These are phyloP conservation scores for Nesidiocoris tenuis DNA, from an alignment of 2,888 invertebrate species.

Conservation along the genomic window DNA sequence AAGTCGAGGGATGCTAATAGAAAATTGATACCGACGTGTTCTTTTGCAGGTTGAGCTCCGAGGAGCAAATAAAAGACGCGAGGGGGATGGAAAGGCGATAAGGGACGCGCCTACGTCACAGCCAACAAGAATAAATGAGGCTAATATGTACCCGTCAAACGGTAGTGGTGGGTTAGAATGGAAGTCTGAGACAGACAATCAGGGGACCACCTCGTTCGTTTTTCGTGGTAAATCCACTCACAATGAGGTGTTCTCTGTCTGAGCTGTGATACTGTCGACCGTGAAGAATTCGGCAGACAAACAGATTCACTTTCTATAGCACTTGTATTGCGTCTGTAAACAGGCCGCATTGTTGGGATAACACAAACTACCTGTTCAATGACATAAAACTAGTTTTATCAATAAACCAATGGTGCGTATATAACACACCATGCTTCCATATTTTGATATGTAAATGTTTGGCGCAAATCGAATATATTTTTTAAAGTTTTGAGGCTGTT, in stretches of 20 bases:
- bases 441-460: too few species aligned
- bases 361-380: too few species aligned
- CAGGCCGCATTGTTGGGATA: too few species aligned
- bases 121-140: conserved; percentile 35
- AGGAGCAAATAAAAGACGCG: conserved; percentile 18
- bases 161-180: background rate
- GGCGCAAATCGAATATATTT: too few species aligned
- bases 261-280: background rate
- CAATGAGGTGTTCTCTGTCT: background rate
- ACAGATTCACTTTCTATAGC: background rate
- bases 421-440: too few species aligned
- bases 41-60: conserved; percentile 28
- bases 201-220: conserved; percentile 27
- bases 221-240: background rate
- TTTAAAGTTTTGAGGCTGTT: too few species aligned
- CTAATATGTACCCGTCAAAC: conserved; percentile 36
- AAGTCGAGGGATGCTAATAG: conserved; percentile 21
- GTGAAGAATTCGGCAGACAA: background rate
- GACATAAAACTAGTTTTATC: too few species aligned
- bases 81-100: conserved; percentile 14
- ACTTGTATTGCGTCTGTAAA: too few species aligned
- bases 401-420: too few species aligned
- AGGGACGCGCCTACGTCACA: conserved; percentile 19
- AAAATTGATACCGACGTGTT: conserved; percentile 18
- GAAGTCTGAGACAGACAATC: background rate